Evolutionary conservation across 2,888 invertebrate species (phyloP).

Genomic region (Luperina nickerlii): DNA sequence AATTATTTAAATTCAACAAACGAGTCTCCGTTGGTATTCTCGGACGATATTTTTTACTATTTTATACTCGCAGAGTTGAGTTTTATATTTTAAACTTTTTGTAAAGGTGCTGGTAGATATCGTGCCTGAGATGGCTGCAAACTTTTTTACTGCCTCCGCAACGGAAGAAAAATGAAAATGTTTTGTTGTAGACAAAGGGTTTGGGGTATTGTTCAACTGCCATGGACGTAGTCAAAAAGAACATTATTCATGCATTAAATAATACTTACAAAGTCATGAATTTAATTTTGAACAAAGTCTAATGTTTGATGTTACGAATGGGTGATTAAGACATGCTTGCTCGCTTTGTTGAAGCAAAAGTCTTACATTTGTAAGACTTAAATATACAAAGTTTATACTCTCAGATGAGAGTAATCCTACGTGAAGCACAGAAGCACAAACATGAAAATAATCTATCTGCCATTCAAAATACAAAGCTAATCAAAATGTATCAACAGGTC

Average conservation of each 20-base stretch:
- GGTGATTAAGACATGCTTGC: conserved; percentile 5
- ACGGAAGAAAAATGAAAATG: conserved; percentile 73
- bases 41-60: conserved; percentile 54
- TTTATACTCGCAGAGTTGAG: conserved; percentile 44
- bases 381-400: too few species aligned
- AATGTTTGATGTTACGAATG: conserved; percentile 23
- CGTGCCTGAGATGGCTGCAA: conserved; percentile 34
- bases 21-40: conserved; percentile 55
- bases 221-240: conserved; percentile 16
- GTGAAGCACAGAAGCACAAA: background rate
- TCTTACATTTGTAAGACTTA: background rate
- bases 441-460: background rate
- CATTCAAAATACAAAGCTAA: conserved; percentile 13
- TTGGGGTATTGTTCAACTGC: conserved; percentile 61
- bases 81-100: conserved; percentile 61
- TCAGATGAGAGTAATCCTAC: too few species aligned
- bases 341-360: background rate
- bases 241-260: conserved; percentile 36
- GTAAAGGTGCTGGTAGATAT: conserved; percentile 52
- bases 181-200: conserved; percentile 69
- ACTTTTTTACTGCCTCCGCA: conserved; percentile 63
- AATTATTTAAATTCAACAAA: conserved; percentile 62
- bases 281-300: conserved; percentile 31
- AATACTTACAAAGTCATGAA: conserved; percentile 16
- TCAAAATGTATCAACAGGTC: conserved; percentile 28